Conservation (phyloP, 2,113 vertebrate species). For the Apus apus region DNA sequence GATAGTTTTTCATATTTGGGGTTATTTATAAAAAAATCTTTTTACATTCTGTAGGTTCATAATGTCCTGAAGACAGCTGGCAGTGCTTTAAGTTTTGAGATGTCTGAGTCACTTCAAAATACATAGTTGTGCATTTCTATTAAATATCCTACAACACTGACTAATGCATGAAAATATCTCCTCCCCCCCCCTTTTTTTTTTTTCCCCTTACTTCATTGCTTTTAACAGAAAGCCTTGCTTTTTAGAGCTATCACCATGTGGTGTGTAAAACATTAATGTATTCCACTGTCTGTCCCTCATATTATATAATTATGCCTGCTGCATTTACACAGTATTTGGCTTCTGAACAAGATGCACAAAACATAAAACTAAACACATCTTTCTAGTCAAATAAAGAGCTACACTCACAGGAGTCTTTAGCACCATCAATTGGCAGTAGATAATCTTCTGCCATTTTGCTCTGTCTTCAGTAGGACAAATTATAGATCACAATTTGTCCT, state of each 20-base stretch:
- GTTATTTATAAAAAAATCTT: slow-evolving; percentile 18
- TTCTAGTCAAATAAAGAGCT: slow-evolving; percentile 21
- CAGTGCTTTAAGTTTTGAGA: not conserved
- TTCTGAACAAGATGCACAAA: not conserved
- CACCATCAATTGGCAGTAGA: not conserved
- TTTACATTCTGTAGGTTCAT: not conserved
- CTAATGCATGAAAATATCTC: not conserved
- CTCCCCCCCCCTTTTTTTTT: not conserved
- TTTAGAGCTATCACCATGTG: not conserved
- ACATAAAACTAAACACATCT: not conserved
- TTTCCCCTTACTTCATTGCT: not conserved
- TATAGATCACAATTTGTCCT: not conserved
- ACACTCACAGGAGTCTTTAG: not conserved
- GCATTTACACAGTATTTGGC: not conserved
- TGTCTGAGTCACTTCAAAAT: not conserved
- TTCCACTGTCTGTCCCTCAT: not conserved
- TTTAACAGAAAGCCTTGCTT: not conserved
- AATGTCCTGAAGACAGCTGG: not conserved
- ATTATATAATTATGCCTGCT: not conserved
- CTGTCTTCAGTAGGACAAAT: not conserved
- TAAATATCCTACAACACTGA: slow-evolving; percentile 25
- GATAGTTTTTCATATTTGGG: not conserved
- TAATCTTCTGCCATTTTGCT: not conserved
- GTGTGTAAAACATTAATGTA: not conserved
- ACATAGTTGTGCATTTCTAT: not conserved